Conservation (phyloP, 2,888 invertebrate genomes). For the Koerneria pararmatus region DNA sequence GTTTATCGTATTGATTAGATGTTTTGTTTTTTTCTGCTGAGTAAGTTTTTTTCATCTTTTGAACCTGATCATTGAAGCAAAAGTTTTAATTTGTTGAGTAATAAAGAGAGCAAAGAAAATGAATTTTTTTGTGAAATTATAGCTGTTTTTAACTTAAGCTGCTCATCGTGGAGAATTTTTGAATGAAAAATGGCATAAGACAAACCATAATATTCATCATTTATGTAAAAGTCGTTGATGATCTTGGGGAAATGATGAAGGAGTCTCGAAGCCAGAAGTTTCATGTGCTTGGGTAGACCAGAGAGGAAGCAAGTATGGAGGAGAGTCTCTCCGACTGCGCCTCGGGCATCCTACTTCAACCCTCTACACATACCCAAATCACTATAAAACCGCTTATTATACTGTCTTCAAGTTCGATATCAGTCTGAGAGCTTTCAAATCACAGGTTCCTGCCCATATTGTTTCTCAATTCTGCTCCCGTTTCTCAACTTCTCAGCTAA, state of each 20-base stretch:
- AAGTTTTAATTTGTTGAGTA: background rate
- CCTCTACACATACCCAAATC: background rate
- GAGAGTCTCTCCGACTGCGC: constrained; percentile 91
- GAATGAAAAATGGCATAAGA: too few species aligned
- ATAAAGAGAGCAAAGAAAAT: background rate
- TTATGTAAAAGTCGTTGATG: constrained; percentile 67
- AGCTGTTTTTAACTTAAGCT: too few species aligned
- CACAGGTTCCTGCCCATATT: too few species aligned
- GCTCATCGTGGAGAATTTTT: too few species aligned
- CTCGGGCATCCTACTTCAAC: constrained; percentile 61
- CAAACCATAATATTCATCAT: constrained; percentile 51
- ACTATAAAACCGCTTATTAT: background rate
- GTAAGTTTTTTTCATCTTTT: too few species aligned
- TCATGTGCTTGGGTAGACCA: constrained; percentile 51
- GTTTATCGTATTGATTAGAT: too few species aligned
- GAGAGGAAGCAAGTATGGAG: constrained; percentile 75
- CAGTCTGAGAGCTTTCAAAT: background rate
- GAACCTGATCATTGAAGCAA: constrained; percentile 1
- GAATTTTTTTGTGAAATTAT: too few species aligned
- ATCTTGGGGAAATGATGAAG: constrained; percentile 87
- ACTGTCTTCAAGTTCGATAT: background rate
- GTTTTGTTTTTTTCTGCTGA: too few species aligned
- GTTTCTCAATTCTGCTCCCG: too few species aligned
- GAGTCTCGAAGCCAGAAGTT: constrained; percentile 81
- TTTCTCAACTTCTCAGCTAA: too few species aligned